Evolutionary conservation across 2,113 vertebrate genomes (phyloP), one percentile per base, ranked within the genome.

Genomic region (Cricetomys ansorgei): DNA sequence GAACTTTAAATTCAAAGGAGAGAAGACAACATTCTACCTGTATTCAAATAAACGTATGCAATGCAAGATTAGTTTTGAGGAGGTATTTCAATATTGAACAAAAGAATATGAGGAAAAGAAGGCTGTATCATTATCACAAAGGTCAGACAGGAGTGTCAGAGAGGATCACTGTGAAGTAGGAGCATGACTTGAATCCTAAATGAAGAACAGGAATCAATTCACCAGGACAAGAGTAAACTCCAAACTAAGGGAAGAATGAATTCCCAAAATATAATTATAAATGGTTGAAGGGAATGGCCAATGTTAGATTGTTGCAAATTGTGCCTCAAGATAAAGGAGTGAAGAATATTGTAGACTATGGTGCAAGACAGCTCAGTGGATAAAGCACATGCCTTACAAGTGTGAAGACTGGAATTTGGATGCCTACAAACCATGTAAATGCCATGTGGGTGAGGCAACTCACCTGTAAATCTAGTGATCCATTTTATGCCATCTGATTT

Each of bases 41-140:
- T 69, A 75, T 55, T 69, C 64, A 93, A 93, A 88, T 79, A 92
- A 88, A 88, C 53, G 57, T 62, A 50, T 50, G 40, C 45, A 76
- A 70, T 40, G 3, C 17, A 92, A 83, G 19, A 64, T 95, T 37
- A 79, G 45, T 16, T 62, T 80, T 53, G 55, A 21, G 80, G 86
- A 79, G 8, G 5, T 86, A 23, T n/a, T 86, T 65, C 21, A 65
- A 94, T 45, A 45, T 29, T 43, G 53, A 57, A 76, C 23, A 76
- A 12, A 91, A 62, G 31, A 2, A 69, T 91, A 0, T 53, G 21
- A 57, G 13, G 80, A 72, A 75, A 67, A 7, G 72, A 40, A 75
- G 17, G 5, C 13, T 11, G 5, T 53, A 4, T 67, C 15, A 31
- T 62, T 21, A 31, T 53, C 79, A 16, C 76, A 86, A 12, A 53